Evolutionary conservation across 2,797 vertebrate species (phyloP).

Genomic region (Poeciliopsis gracilis): DNA sequence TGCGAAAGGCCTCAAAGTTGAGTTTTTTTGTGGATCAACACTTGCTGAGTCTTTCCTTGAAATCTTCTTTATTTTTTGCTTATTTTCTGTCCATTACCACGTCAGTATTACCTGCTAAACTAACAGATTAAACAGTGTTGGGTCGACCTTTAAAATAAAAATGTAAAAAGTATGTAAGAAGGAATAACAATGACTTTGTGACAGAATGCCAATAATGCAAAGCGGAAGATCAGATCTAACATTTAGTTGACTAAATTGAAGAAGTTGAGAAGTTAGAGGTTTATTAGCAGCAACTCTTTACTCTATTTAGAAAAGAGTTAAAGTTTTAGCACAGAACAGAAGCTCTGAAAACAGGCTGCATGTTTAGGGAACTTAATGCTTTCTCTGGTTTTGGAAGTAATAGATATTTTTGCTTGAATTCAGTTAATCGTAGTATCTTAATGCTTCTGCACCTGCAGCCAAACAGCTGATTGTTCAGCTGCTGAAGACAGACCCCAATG

Average conservation of each 20-base stretch:
- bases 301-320: background rate
- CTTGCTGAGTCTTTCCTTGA: background rate
- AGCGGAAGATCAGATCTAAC: background rate
- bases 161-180: background rate
- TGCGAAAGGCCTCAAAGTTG: background rate
- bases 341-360: background rate
- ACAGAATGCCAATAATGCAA: background rate
- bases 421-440: background rate
- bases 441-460: constrained; percentile 71
- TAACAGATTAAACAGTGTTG: background rate
- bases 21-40: background rate
- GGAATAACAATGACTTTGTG: background rate
- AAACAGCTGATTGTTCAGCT: constrained; percentile 93
- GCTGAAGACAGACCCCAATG: constrained; percentile 94
- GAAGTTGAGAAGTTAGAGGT: background rate
- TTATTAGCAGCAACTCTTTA: background rate
- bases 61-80: background rate
- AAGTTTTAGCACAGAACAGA: background rate
- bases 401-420: background rate
- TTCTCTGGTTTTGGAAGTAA: background rate
- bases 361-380: background rate
- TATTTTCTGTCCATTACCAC: background rate
- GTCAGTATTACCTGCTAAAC: background rate
- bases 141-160: background rate
- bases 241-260: background rate